Evolutionary conservation across 2,888 invertebrate genomes (phyloP).

Genomic region (Smittia sp.): DNA sequence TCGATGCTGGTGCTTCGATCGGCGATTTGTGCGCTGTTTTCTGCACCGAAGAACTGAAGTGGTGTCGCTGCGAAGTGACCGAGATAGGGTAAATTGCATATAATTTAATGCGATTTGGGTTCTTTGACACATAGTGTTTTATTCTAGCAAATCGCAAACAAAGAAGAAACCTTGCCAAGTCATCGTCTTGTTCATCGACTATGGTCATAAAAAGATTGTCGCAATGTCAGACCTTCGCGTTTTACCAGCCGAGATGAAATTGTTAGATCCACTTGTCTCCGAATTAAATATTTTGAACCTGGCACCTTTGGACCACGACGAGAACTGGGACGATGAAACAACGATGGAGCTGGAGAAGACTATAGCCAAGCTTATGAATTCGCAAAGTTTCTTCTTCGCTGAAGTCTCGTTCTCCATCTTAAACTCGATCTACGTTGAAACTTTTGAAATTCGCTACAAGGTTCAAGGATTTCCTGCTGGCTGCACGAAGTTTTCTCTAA

Average conservation of each 20-base stretch:
- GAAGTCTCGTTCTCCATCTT: not conserved
- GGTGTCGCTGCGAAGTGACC: constrained; percentile 59
- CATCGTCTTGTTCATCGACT: constrained; percentile 60
- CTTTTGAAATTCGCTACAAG: constrained; percentile 33
- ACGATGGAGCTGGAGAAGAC: constrained; percentile 47
- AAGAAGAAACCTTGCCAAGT: constrained; percentile 47
- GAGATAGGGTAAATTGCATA: constrained; percentile 46
- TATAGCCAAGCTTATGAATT: not conserved
- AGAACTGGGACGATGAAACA: constrained; percentile 56
- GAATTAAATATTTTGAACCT: constrained; percentile 58
- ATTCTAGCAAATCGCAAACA: constrained; percentile 42
- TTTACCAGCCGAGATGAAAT: constrained; percentile 57
- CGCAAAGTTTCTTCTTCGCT: constrained; percentile 43
- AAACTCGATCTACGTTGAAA: not conserved
- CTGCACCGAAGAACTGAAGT: constrained; percentile 45
- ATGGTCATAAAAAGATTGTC: constrained; percentile 55
- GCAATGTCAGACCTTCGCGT: constrained; percentile 54
- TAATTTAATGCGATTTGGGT: not conserved
- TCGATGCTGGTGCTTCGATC: constrained; percentile 46
- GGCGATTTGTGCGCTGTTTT: constrained; percentile 61
- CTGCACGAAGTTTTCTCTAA: not conserved
- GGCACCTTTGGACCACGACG: constrained; percentile 58
- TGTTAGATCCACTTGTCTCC: constrained; percentile 54
- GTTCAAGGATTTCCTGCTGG: not conserved
- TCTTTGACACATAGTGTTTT: not conserved